phyloP scores from a whole-genome alignment of 2,888 invertebrate genomes.

The Agonopterix subpropinquella region DNA sequence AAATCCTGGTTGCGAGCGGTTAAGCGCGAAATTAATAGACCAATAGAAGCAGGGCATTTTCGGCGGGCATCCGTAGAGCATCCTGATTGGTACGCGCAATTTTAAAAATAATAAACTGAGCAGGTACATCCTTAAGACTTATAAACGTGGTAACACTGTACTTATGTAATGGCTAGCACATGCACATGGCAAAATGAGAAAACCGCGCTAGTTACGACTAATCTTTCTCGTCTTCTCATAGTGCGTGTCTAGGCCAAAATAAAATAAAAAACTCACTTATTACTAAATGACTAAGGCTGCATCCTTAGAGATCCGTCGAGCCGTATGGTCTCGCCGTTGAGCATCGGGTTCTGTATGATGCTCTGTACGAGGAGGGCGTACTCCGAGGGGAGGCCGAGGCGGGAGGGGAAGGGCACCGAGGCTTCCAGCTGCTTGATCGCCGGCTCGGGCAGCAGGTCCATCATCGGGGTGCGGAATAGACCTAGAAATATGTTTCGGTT shows the following conservation, averaged over 20 bases:
- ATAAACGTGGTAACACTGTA: no score
- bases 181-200: no score
- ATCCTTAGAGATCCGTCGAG: constrained; percentile 75
- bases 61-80: no score
- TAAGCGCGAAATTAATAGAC: no score
- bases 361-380: constrained; percentile 70
- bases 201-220: no score
- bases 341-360: constrained; percentile 73
- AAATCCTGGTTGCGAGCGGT: no score
- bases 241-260: background rate
- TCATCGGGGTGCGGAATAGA: constrained; percentile 74
- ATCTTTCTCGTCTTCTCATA: no score
- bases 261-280: background rate
- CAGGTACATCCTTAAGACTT: no score
- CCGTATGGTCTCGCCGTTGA: constrained; percentile 77
- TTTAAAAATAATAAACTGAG: no score
- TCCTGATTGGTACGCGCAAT: no score
- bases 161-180: no score
- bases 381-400: constrained; percentile 71
- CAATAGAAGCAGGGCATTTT: no score
- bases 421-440: constrained; percentile 63
- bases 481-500: constrained; percentile 34
- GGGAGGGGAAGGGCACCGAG: constrained; percentile 69
- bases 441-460: constrained; percentile 63
- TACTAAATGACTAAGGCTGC: constrained; percentile 56